A percentile compares a stretch with the other conserved stretches of the same genome.
Conservation (phyloP, 1,140 invertebrate genomes). For the Antheraea pernyi region DNA sequence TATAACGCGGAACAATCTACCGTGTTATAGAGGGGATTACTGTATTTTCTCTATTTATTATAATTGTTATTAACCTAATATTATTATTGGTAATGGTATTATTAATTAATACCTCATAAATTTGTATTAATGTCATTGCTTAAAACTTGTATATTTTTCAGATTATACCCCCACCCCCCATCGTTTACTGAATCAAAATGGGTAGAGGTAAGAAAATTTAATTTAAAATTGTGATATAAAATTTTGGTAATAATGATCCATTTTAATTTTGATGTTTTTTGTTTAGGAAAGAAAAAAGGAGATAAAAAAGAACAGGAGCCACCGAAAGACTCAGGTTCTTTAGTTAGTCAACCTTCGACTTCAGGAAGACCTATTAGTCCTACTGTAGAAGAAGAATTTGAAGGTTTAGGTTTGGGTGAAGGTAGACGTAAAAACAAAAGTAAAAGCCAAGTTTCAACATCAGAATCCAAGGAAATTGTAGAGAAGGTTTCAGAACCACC, state of each 20-base stretch:
- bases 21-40: too few relatives aligned
- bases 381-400: conserved; percentile 14
- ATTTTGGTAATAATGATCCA: background rate
- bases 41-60: too few relatives aligned
- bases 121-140: background rate
- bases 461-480: conserved; percentile 8
- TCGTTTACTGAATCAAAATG: conserved; percentile 12
- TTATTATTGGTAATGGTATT: too few relatives aligned
- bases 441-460: conserved; percentile 3
- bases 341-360: conserved; percentile 11
- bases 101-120: too few relatives aligned
- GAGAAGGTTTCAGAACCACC: background rate
- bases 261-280: conserved; percentile 8
- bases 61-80: too few relatives aligned
- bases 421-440: conserved; percentile 10
- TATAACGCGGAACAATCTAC: too few relatives aligned
- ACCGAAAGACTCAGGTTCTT: conserved; percentile 15
- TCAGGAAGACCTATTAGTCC: conserved; percentile 3
- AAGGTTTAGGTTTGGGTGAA: conserved; percentile 7
- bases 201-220: conserved; percentile 16
- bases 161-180: conserved; percentile 1
- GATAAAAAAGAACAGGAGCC: conserved; percentile 29
- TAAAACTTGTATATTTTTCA: background rate
- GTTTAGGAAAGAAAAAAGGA: conserved; percentile 49
- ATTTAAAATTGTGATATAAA: background rate